phyloP scores from a whole-genome alignment of 2,113 vertebrate species.

The Pelobates fuscus region DNA sequence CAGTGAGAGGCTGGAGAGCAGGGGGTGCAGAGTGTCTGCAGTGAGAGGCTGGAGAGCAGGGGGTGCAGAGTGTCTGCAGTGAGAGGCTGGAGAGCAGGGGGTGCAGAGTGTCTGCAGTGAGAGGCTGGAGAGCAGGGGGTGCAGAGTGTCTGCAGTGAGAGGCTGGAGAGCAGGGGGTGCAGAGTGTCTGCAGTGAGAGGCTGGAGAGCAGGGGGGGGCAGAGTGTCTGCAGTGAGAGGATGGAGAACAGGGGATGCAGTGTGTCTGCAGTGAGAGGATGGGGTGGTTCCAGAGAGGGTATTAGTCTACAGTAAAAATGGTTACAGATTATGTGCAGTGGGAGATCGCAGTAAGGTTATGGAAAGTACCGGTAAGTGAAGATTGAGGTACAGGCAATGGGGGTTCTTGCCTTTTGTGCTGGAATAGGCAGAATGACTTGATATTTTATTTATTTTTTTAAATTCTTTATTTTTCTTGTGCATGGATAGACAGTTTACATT shows the following conservation, averaged over 20 bases:
- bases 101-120: no score
- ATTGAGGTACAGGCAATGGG: no score
- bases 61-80: no score
- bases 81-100: background rate
- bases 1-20: background rate
- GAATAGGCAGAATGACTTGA: no score
- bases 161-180: background rate
- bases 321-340: no score
- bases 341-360: no score
- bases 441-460: no score
- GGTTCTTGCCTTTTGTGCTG: no score
- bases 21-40: background rate
- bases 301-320: no score
- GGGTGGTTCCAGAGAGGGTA: background rate
- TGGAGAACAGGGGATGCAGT: background rate
- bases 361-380: no score
- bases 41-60: background rate
- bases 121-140: background rate
- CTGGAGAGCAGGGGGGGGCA: background rate
- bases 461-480: no score
- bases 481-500: no score
- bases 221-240: background rate
- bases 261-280: background rate
- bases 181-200: rapidly evolving
- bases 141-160: background rate